These are phyloP conservation scores for Spodoptera litura DNA, from an alignment of 1,140 invertebrate species.

Conservation along the genomic window DNA sequence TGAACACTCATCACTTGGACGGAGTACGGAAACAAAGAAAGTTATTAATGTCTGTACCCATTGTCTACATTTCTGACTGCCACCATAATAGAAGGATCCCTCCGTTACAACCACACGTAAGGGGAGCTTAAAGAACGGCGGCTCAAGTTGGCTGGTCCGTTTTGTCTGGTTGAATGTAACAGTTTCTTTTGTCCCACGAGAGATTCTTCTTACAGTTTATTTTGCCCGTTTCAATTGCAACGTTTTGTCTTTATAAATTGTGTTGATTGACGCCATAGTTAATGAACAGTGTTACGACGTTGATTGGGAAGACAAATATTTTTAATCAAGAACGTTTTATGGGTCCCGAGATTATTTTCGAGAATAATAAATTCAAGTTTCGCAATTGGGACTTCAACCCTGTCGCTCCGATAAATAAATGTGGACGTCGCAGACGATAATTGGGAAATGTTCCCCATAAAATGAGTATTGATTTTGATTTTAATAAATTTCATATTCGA, in stretches of 20 bases:
- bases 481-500: constrained; percentile 10
- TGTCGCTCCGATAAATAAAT: neutral
- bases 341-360: neutral
- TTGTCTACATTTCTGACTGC: constrained; percentile 68
- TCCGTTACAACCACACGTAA: constrained; percentile 53
- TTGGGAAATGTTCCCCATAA: constrained; percentile 3
- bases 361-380: neutral
- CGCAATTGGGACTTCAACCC: constrained; percentile 2
- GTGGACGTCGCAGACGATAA: constrained; percentile 5
- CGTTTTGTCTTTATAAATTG: constrained; percentile 61
- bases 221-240: constrained; percentile 63
- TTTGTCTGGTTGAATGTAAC: constrained; percentile 66
- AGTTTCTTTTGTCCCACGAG: constrained; percentile 67
- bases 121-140: constrained; percentile 52
- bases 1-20: constrained; percentile 48
- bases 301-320: constrained; percentile 30
- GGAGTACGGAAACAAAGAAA: constrained; percentile 70
- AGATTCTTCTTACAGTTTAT: constrained; percentile 67
- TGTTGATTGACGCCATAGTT: constrained; percentile 57
- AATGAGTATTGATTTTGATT: constrained; percentile 19
- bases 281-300: constrained; percentile 29
- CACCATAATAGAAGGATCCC: constrained; percentile 60
- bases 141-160: constrained; percentile 59
- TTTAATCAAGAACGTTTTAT: constrained; percentile 27
- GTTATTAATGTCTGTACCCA: constrained; percentile 77